Evolutionary conservation across 2,888 invertebrate species (phyloP).

Genomic region (Mesoligia furuncula): DNA sequence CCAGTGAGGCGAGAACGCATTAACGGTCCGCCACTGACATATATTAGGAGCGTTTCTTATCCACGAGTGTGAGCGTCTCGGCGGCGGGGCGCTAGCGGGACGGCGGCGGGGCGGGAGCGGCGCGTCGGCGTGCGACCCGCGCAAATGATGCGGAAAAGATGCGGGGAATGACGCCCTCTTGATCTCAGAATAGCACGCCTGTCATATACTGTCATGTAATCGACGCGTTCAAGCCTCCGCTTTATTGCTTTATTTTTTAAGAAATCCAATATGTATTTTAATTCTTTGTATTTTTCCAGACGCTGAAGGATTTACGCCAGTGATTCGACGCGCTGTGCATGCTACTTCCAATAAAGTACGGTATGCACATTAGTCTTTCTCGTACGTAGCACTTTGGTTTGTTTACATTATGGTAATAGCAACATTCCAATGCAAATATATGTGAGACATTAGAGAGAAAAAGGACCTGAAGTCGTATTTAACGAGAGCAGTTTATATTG

Average conservation of each 20-base stretch:
- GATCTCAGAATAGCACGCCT: conserved; percentile 76
- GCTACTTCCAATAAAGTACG: conserved; percentile 53
- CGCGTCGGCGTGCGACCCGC: conserved; percentile 70
- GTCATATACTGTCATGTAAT: conserved; percentile 66
- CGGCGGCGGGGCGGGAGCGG: conserved; percentile 54
- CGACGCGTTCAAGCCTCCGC: conserved; percentile 27
- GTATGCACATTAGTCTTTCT: conserved; percentile 53
- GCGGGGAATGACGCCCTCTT: conserved; percentile 80
- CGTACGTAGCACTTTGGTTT: conserved; percentile 58
- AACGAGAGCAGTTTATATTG: conserved; percentile 46
- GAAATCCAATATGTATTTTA: conserved; percentile 46
- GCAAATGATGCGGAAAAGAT: conserved; percentile 87
- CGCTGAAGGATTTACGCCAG: conserved; percentile 48
- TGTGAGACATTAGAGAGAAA: conserved; percentile 53
- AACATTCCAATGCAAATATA: conserved; percentile 54
- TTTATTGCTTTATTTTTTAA: conserved; percentile 63
- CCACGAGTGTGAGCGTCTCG: conserved; percentile 63
- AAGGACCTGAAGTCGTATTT: conserved; percentile 40
- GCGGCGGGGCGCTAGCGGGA: conserved; percentile 44
- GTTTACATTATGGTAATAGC: conserved; percentile 55
- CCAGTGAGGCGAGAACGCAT: conserved; percentile 82
- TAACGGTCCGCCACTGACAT: conserved; percentile 77
- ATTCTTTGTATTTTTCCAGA: conserved; percentile 50
- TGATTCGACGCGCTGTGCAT: conserved; percentile 27
- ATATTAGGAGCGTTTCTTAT: conserved; percentile 76